Evolutionary conservation across 1,140 invertebrate species (phyloP).

Genomic region (Cotesia vestalis): DNA sequence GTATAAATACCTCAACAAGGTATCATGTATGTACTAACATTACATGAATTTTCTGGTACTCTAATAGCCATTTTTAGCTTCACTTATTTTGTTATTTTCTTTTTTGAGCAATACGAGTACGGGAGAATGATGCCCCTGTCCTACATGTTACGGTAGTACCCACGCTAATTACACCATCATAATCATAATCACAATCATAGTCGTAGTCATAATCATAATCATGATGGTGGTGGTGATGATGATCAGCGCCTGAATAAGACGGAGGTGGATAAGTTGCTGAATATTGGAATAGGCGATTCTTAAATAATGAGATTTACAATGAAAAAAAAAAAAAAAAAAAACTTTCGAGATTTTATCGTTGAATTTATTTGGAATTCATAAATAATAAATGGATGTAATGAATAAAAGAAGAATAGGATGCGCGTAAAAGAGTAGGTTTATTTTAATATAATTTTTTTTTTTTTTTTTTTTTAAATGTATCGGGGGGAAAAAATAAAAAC

Average conservation of each 20-base stretch:
- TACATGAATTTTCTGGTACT: slow-evolving; percentile 7
- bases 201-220: slow-evolving; percentile 40
- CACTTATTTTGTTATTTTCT: slow-evolving; percentile 1
- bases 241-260: too few relatives aligned
- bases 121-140: slow-evolving; percentile 42
- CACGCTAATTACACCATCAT: slow-evolving; percentile 59
- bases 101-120: neutral
- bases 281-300: too few relatives aligned
- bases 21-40: neutral
- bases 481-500: neutral
- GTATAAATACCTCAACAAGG: neutral
- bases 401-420: too few relatives aligned
- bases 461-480: too few relatives aligned
- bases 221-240: neutral
- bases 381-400: too few relatives aligned
- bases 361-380: too few relatives aligned
- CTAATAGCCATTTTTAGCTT: slow-evolving; percentile 19
- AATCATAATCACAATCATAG: slow-evolving; percentile 39
- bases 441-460: too few relatives aligned
- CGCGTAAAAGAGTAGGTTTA: neutral
- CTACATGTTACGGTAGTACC: slow-evolving; percentile 54
- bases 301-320: neutral
- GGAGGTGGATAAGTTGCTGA: too few relatives aligned
- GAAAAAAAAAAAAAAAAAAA: neutral
- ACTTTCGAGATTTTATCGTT: too few relatives aligned